Conservation (phyloP, 2,797 vertebrate genomes). For the Ctenosaura bakeri region DNA sequence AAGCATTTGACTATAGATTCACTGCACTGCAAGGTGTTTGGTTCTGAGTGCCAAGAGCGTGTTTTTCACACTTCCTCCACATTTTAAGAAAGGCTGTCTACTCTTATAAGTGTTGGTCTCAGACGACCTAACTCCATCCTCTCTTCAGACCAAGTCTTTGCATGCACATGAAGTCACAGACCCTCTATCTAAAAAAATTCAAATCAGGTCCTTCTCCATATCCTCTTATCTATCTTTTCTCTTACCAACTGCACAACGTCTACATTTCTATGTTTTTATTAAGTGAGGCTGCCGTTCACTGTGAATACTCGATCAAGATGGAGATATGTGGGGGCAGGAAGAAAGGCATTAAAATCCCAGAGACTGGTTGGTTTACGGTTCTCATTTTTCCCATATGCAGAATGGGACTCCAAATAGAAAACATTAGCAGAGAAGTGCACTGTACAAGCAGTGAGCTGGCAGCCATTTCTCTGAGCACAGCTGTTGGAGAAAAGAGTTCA, state of each 20-base stretch:
- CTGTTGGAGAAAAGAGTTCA: not conserved
- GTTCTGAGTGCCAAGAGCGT: not conserved
- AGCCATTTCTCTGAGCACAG: not conserved
- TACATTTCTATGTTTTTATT: not conserved
- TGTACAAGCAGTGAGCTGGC: not conserved
- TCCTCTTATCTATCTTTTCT: no score
- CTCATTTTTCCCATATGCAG: no score
- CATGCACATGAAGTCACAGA: not conserved
- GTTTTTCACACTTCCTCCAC: not conserved
- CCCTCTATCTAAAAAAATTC: not conserved
- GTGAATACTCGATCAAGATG: no score
- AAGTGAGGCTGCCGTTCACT: not conserved
- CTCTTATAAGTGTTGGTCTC: not conserved
- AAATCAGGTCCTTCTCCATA: not conserved
- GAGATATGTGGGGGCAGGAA: not conserved
- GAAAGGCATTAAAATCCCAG: not conserved
- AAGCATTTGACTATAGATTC: not conserved
- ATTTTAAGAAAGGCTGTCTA: not conserved
- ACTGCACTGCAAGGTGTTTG: not conserved
- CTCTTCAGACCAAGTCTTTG: not conserved
- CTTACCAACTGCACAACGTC: not conserved
- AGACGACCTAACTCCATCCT: not conserved
- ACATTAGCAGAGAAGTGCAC: not conserved
- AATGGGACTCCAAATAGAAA: not conserved
- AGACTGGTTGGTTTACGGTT: not conserved